Conservation (phyloP, 2,113 vertebrate species). For the Forbesichthys papilliferus region DNA sequence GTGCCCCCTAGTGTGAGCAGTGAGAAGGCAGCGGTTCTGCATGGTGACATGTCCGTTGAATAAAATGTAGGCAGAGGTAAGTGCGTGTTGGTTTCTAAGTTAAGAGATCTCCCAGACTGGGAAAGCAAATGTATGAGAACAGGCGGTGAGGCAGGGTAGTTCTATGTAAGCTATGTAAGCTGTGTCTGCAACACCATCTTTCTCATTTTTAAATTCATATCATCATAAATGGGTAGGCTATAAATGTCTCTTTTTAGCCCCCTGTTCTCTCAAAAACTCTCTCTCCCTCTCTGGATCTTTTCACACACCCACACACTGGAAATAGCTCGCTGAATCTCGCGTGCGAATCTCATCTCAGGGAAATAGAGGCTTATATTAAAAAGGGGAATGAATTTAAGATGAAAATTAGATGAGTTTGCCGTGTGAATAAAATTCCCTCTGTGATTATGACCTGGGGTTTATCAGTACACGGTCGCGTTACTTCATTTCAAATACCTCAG, state of each 20-base stretch:
- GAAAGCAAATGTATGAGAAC: conserved; percentile 29
- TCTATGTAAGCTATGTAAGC: conserved; percentile 22
- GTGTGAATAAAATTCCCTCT: conserved; percentile 55
- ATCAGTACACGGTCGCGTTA: conserved; percentile 52
- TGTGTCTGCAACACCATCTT: conserved; percentile 32
- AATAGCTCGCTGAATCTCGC: conserved; percentile 54
- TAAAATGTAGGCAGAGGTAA: conserved; percentile 2
- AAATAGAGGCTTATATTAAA: conserved; percentile 61
- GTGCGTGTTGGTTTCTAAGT: conserved; percentile 3
- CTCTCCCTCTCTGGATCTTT: background rate
- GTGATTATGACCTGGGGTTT: conserved; percentile 62
- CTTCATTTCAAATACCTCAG: background rate
- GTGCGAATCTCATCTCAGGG: conserved; percentile 46
- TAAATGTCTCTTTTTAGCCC: background rate
- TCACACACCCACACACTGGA: conserved; percentile 34
- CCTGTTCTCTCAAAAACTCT: background rate
- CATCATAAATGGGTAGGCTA: background rate
- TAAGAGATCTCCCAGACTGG: conserved; percentile 13
- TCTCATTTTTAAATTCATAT: conserved; percentile 1
- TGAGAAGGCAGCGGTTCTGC: conserved; percentile 22
- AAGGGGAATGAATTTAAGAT: conserved; percentile 45
- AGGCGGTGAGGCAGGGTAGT: conserved; percentile 1
- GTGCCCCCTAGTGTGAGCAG: conserved; percentile 66
- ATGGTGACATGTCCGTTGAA: background rate
- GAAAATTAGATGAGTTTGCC: conserved; percentile 61